These are phyloP conservation scores for Scomber japonicus DNA, from an alignment of 2,113 vertebrate species.

Conservation along the genomic window DNA sequence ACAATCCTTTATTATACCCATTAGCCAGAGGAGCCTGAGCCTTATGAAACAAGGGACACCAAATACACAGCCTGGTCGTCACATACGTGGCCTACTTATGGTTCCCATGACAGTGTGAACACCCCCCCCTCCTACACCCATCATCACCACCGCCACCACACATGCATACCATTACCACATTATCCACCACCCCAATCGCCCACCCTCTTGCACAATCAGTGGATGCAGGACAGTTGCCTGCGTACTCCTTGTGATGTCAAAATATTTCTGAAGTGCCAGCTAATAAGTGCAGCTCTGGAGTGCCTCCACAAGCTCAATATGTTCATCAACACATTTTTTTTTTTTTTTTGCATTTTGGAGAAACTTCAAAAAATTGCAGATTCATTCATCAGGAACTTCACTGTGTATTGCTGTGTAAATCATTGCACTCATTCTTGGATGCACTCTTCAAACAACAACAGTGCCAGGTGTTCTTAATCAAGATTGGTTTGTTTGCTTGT, in stretches of 20 bases:
- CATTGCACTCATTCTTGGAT: conserved; percentile 49
- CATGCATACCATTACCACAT: conserved; percentile 63
- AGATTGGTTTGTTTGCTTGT: conserved; percentile 67
- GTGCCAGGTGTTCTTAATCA: conserved; percentile 72
- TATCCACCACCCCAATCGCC: conserved; percentile 17
- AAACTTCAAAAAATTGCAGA: conserved; percentile 57
- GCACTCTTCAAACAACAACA: conserved; percentile 60
- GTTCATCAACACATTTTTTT: conserved; percentile 63
- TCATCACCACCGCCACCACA: conserved; percentile 8
- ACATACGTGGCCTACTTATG: conserved; percentile 64
- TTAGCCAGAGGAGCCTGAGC: conserved; percentile 87
- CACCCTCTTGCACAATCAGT: conserved; percentile 42
- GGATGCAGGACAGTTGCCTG: conserved; percentile 21
- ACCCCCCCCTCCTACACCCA: background rate
- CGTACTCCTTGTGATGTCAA: conserved; percentile 37
- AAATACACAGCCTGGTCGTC: conserved; percentile 51
- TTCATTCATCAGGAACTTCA: conserved; percentile 71
- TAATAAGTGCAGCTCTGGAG: conserved; percentile 61
- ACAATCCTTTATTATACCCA: conserved; percentile 94
- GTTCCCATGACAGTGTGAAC: conserved; percentile 61
- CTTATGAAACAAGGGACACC: conserved; percentile 83
- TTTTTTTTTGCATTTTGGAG: conserved; percentile 19
- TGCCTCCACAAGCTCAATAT: conserved; percentile 66
- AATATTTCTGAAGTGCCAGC: conserved; percentile 63
- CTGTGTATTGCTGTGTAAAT: conserved; percentile 54